Evolutionary conservation across 1,140 invertebrate genomes (phyloP), one percentile per base, ranked within the genome.

Genomic region (Harlomillsia oculata): DNA sequence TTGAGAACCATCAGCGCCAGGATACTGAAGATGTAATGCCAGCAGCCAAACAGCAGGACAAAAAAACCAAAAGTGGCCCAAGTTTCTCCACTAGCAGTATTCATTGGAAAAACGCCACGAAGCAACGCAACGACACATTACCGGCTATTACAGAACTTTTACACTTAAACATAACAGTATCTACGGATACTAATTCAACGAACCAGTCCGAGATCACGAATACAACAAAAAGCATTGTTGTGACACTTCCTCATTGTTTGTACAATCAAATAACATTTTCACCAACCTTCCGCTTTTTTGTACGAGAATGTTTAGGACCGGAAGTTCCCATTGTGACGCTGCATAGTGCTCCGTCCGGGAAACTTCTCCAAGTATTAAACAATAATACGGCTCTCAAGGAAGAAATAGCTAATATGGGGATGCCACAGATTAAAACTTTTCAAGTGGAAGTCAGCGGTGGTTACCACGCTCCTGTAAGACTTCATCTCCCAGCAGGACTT

Each of bases 401-500:
- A 43, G 52, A 62, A 16, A 61, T 71, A 9, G 62, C 64, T n/a
- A 56, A 60, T 1, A 67, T 68, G 56, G 72, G 70, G 20, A 63
- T 74, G 48, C 73, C 74, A 20, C 67, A 68, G 50, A 63, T 70
- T 9, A 57, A 67, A 59, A 70, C 66, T 6, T 72, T 76, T 52
- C 69, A 73, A 61, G 75, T 79, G 9, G 72, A 78, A 61, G 70
- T 79, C 8, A 74, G 77, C 54, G 72, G 69, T 23, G 74, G 72
- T 5, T 76, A 74, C 52, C 69, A 72, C 46, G 77, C 77, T 9
- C 72, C 76, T 43, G 84, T 89, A 1, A 75, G 82, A 9, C 73
- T 89, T 3, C 77, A 79, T 53, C 69, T 89, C 37, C 86, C 86
- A 1, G 83, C 84, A 0, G 82, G 83, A n/a, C 76, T 88, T 56